A percentile compares a stretch with the other conserved stretches of the same genome.
These are phyloP conservation scores for Pristionchus exspectatus DNA, from an alignment of 2,888 invertebrate species.

Conservation along the genomic window DNA sequence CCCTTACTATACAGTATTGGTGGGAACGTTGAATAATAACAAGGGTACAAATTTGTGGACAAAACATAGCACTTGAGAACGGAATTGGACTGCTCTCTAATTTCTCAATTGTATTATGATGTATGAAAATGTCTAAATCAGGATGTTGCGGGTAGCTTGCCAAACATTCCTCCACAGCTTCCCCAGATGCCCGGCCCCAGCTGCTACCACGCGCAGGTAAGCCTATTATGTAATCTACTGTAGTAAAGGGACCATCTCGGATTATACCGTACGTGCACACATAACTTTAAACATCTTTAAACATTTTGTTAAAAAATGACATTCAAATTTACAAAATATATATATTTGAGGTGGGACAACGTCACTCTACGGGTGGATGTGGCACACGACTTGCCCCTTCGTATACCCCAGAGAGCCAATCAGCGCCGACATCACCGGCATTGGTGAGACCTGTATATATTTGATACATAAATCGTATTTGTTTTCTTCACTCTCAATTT, in stretches of 20 bases:
- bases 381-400: constrained; percentile 64
- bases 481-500: too few relatives aligned
- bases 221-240: too few relatives aligned
- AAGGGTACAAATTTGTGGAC: too few relatives aligned
- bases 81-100: too few relatives aligned
- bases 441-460: constrained; percentile 62
- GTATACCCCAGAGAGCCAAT: constrained; percentile 69
- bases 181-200: constrained; percentile 53
- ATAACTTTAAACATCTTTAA: too few relatives aligned
- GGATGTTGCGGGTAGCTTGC: constrained; percentile 56
- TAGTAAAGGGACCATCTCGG: too few relatives aligned
- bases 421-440: constrained; percentile 73
- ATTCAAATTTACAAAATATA: too few relatives aligned
- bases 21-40: too few relatives aligned
- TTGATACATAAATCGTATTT: not conserved
- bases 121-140: not conserved
- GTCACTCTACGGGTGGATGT: constrained; percentile 67
- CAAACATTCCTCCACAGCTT: constrained; percentile 58
- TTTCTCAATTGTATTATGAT: too few relatives aligned
- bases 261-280: not conserved
- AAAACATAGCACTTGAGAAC: too few relatives aligned
- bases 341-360: constrained; percentile 47
- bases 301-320: not conserved
- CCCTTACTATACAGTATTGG: too few relatives aligned
- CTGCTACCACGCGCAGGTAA: constrained; percentile 58